Percentiles rank a stretch among this genome's conserved stretches.
phyloP scores from a whole-genome alignment of 2,113 vertebrate genomes.

The Gadus chalcogrammus region DNA sequence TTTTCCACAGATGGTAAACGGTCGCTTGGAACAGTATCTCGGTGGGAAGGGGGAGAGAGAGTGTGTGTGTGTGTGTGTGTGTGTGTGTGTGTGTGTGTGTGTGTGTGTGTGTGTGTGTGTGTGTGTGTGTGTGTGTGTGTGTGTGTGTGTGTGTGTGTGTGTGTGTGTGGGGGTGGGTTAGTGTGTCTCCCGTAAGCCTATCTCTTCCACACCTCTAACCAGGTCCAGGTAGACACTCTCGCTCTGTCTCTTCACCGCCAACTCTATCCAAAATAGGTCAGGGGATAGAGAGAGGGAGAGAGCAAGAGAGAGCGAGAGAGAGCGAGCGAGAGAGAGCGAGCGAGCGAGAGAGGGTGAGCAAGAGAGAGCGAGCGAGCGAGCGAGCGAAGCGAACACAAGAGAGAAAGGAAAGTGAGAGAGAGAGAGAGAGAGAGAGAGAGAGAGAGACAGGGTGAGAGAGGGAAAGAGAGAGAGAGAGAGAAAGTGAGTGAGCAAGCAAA shows the following conservation, averaged over 20 bases:
- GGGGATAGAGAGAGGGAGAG: constrained; percentile 4
- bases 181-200: constrained; percentile 20
- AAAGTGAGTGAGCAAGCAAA: not conserved
- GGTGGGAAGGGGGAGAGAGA: constrained; percentile 1
- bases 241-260: constrained; percentile 39
- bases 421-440: not conserved
- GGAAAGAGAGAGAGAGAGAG: no score
- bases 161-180: no score
- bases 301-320: not conserved
- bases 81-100: not conserved
- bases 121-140: not conserved
- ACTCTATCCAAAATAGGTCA: constrained; percentile 61
- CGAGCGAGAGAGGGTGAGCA: no score
- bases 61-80: not conserved
- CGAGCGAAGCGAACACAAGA: no score
- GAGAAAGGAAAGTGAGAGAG: no score
- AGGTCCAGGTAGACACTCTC: constrained; percentile 57
- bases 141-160: not conserved
- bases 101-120: not conserved
- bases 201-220: constrained; percentile 55
- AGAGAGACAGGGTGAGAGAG: not conserved
- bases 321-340: not conserved
- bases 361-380: not conserved
- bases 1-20: constrained; percentile 51
- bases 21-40: constrained; percentile 56